These are phyloP conservation scores for Xiphophorus birchmanni DNA, from an alignment of 2,797 vertebrate genomes.

Conservation along the genomic window DNA sequence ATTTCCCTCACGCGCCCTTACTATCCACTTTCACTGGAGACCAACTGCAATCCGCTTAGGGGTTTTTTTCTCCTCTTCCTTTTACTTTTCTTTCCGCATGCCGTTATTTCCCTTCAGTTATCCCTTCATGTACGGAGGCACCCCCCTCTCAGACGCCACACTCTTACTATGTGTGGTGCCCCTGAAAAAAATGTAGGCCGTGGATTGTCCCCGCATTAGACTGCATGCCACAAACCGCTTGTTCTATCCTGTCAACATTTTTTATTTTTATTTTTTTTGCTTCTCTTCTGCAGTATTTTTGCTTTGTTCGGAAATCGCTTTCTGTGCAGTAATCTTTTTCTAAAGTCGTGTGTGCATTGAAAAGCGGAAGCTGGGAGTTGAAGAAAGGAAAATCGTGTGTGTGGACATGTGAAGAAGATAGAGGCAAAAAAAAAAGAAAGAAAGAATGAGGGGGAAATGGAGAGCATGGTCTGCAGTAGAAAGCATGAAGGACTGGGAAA, in stretches of 20 bases:
- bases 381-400: constrained; percentile 51
- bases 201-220: constrained; percentile 68
- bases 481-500: constrained; percentile 58
- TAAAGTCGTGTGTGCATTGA: constrained; percentile 22
- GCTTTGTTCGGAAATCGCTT: constrained; percentile 22
- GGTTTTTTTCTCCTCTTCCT: constrained; percentile 45
- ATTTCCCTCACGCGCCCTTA: constrained; percentile 71
- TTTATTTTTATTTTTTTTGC: constrained; percentile 32
- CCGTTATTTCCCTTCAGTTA: constrained; percentile 52
- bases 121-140: constrained; percentile 50
- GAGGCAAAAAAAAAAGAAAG: constrained; percentile 46
- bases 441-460: constrained; percentile 67
- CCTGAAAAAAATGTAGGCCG: constrained; percentile 63
- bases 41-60: constrained; percentile 61
- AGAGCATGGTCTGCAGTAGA: constrained; percentile 71
- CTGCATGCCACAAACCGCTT: constrained; percentile 63
- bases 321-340: constrained; percentile 28
- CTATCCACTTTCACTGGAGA: constrained; percentile 74
- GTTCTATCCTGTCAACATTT: constrained; percentile 59
- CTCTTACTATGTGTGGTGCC: constrained; percentile 51
- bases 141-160: constrained; percentile 42
- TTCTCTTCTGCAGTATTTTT: constrained; percentile 44
- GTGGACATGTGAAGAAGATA: constrained; percentile 67
- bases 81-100: constrained; percentile 49
- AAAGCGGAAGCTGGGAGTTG: constrained; percentile 39